These are phyloP conservation scores for Moxostoma hubbsi DNA, from an alignment of 2,797 vertebrate genomes.

Conservation along the genomic window DNA sequence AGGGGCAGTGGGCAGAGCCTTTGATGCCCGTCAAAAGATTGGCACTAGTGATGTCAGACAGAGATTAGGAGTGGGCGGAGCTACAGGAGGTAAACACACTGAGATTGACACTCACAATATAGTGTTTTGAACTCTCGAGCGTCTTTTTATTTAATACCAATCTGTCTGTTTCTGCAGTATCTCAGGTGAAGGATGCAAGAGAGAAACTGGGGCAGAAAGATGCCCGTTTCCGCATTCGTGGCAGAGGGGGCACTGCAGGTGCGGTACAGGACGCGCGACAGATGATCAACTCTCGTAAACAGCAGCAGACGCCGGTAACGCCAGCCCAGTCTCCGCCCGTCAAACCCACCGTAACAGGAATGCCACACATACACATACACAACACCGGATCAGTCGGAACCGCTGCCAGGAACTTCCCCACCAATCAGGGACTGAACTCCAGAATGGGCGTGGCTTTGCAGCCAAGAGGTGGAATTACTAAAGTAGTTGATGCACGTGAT, in stretches of 20 bases:
- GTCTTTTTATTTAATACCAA: too few relatives aligned
- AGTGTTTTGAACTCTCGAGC: neutral
- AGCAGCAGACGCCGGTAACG: conserved; percentile 66
- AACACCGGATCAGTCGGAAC: conserved; percentile 53
- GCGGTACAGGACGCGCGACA: conserved; percentile 91
- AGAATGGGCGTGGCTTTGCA: conserved; percentile 63
- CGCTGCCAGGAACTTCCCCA: conserved; percentile 67
- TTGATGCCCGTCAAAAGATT: conserved; percentile 95
- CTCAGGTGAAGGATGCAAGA: conserved; percentile 89
- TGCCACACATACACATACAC: conserved; percentile 77
- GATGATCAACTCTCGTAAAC: conserved; percentile 95
- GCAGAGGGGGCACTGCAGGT: conserved; percentile 65
- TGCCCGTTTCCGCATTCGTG: conserved; percentile 90
- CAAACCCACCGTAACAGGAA: conserved; percentile 31
- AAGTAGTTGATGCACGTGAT: conserved; percentile 90
- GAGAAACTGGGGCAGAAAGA: conserved; percentile 92
- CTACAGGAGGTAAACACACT: conserved; percentile 52
- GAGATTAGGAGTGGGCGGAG: conserved; percentile 77
- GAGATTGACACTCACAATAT: neutral
- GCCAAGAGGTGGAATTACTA: conserved; percentile 76
- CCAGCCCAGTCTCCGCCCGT: conserved; percentile 51
- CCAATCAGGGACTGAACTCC: conserved; percentile 64
- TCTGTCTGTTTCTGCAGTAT: conserved; percentile 59
- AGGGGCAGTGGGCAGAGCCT: conserved; percentile 75
- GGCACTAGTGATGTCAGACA: conserved; percentile 87